Base-by-base conservation (phyloP, 2,797 vertebrate species). In the Galago senegalensis region DNA sequence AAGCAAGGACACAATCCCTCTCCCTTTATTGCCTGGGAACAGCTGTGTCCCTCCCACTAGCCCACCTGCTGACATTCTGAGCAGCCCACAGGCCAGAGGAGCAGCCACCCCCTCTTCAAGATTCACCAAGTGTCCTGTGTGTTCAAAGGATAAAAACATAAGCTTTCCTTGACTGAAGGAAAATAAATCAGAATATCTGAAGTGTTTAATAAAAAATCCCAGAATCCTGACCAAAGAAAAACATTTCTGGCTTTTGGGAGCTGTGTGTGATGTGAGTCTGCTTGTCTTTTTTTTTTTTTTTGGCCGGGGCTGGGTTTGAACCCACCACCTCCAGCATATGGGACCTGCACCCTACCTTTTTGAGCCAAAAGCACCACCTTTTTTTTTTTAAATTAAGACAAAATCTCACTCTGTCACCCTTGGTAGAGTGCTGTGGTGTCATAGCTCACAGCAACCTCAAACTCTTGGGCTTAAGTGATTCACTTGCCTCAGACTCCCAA, bases 131-230 rank as follows among this genome's bases (percentile, higher is more conserved):
- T 34, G 1, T 34, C 20, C 88, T 37, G 27, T 18, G 5, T 29
- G 85, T 25, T 87, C 80, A 31, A 94, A 89, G 46, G 49, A 82
- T n/a, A 27, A 88, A 80, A 43, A 88, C 2, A 34, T 1, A 72
- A 53, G 37, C 69, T 87, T 63, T 56, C 27, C 58, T 81, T 49
- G 37, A 67, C 67, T 40, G 34, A 92, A 85, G 58, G 37, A n/a
- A 94, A 94, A 73, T 49, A 80, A 83, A n/a, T 81, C 77, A 83
- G 63, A 87, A 96, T 49, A 37, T 20, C 56, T 56, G 3, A 80
- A 72, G 16, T 63, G 12, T 61, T 76, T 37, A 85, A 92, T 65
- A 81, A 92, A 89, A 61, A 84, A 65, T 70, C 23, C 31, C 40
- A 87, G 40, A 34, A 69, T 60, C 8, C 77, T 56, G 75, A 46